A percentile compares a stretch with the other conserved stretches of the same genome.
Conservation (phyloP, 2,113 vertebrate species). For the Anolis carolinensis region DNA sequence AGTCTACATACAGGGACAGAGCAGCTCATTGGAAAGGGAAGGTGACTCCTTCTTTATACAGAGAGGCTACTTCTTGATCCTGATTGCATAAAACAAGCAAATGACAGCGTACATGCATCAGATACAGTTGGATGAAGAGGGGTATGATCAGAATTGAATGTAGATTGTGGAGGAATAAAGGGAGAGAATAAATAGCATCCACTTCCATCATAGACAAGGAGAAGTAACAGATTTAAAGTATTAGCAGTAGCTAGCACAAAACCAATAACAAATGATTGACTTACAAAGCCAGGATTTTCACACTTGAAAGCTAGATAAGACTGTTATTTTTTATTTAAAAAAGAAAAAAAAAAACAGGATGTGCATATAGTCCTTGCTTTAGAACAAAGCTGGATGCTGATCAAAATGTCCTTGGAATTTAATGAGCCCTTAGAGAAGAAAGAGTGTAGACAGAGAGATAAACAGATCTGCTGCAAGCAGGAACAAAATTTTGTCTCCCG, state of each 20-base stretch:
- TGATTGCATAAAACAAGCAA: constrained; percentile 7
- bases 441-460: not conserved
- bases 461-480: constrained; percentile 11
- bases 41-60: not conserved
- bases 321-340: constrained; percentile 1
- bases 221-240: not conserved
- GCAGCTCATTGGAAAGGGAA: constrained; percentile 17
- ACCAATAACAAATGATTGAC: constrained; percentile 12
- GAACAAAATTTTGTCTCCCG: not conserved
- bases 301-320: rapidly evolving
- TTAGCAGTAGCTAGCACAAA: constrained; percentile 16
- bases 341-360: not conserved
- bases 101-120: not conserved
- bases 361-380: not conserved
- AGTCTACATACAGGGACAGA: not conserved
- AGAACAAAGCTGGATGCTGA: not conserved
- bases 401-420: not conserved
- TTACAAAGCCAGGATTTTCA: constrained; percentile 30
- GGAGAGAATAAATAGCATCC: constrained; percentile 13
- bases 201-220: not conserved
- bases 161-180: constrained; percentile 17
- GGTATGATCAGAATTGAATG: not conserved
- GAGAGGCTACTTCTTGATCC: constrained; percentile 8
- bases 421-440: not conserved
- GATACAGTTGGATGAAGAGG: not conserved